Conservation (phyloP, 2,888 invertebrate genomes). For the Ametastegia equiseti region DNA sequence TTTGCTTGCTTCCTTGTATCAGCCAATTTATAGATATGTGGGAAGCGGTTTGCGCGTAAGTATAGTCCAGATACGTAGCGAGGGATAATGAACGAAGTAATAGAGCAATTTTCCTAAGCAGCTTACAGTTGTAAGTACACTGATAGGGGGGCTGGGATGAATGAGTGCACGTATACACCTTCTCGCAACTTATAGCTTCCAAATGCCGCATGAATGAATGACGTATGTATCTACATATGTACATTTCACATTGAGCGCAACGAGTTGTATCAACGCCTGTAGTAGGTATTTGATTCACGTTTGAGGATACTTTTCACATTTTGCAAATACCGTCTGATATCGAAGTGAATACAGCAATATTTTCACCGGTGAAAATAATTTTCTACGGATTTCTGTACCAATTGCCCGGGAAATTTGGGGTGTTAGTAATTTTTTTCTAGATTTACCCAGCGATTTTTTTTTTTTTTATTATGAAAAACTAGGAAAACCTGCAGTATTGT, state of each 20-base stretch:
- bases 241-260: not conserved
- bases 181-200: not conserved
- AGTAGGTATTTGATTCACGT: not conserved
- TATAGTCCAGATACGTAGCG: not conserved
- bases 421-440: too few species aligned
- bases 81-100: not conserved
- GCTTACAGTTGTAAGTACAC: not conserved
- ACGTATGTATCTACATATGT: not conserved
- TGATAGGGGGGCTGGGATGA: not conserved
- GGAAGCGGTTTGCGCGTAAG: not conserved
- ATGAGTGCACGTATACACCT: not conserved
- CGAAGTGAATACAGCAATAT: too few species aligned
- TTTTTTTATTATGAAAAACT: too few species aligned
- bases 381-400: too few species aligned
- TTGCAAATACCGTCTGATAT: not conserved
- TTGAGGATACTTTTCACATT: not conserved
- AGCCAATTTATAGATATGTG: not conserved
- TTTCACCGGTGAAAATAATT: too few species aligned
- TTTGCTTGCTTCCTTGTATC: not conserved
- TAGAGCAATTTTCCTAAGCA: conserved; percentile 7
- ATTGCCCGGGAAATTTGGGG: too few species aligned
- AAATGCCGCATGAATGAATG: conserved; percentile 4
- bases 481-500: too few species aligned
- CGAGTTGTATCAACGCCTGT: not conserved
- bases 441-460: too few species aligned